These are phyloP conservation scores for Liodrosophila aerea DNA, from an alignment of 2,888 invertebrate genomes.

Conservation along the genomic window DNA sequence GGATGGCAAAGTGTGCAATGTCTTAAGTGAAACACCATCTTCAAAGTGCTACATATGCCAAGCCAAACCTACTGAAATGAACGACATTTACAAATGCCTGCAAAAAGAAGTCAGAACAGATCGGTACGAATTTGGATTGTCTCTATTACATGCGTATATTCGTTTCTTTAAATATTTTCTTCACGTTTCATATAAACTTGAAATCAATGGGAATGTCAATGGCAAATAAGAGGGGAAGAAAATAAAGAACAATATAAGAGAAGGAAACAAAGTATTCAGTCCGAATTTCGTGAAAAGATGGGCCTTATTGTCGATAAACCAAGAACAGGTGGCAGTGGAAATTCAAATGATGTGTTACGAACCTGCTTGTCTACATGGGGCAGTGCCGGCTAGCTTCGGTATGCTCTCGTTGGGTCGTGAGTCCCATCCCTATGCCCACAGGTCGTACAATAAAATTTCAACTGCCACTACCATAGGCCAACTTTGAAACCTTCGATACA, in stretches of 20 bases:
- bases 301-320: constrained; percentile 24
- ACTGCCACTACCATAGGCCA: no score
- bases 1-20: constrained; percentile 45
- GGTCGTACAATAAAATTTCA: no score
- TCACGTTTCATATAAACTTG: constrained; percentile 26
- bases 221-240: constrained; percentile 22
- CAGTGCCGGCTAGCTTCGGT: no score
- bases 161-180: constrained; percentile 39
- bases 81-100: constrained; percentile 27
- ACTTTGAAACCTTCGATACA: no score
- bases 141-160: constrained; percentile 30
- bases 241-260: constrained; percentile 7
- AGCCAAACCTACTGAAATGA: constrained; percentile 36
- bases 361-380: no score
- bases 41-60: constrained; percentile 35
- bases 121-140: constrained; percentile 1
- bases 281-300: constrained; percentile 7
- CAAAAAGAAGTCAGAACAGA: constrained; percentile 23
- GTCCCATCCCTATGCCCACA: no score
- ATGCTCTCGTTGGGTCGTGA: no score
- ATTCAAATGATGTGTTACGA: constrained; percentile 30
- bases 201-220: constrained; percentile 15
- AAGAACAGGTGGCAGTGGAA: constrained; percentile 20
- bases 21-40: constrained; percentile 36
- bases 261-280: constrained; percentile 3